Base-by-base conservation (phyloP, 2,113 vertebrate species). In the Aspidoscelis tigris region DNA sequence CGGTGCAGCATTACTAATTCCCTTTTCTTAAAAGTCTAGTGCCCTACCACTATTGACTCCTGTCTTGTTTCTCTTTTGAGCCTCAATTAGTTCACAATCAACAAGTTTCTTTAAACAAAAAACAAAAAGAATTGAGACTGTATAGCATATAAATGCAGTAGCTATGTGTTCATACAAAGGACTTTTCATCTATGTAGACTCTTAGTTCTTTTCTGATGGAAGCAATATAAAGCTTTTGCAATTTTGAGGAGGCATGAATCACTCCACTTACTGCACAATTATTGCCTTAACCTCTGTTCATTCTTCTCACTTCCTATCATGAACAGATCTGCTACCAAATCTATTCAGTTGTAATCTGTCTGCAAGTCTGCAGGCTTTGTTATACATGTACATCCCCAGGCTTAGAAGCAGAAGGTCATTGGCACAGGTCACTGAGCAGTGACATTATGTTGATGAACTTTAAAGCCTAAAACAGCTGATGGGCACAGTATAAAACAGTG, bases 211-310 rank as follows among this genome's bases (percentile, higher is more conserved):
- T 16, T 2, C 18, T 43, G 41, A 72, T 9, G 16, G 41, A 44
- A 43, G 20, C 39, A 43, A 72, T 6, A 12, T 70, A 39, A 14
- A 64, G 8, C 70, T 87, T 65, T 85, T 88, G 85, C 0, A 77
- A 0, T 3, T 80, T 14, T 41, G 55, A 75, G 16, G 61, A 20
- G 22, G 55, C 26, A 24, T 68, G 65, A n/a, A 26, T 68, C 1
- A 26, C 18, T 39, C 69, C 39, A 21, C 33, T 70, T 39, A 70
- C 3, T 70, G 11, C 33, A 70, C 12, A 41, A 16, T 70, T 70
- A 11, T 61, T 4, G 4, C 18, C 18, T 61, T 70, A 33, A 39
- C 4, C n/a, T 39, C n/a, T 39, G 65, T 66, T 66, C 21, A 7
- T 70, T 33, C 16, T 39, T 70, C 69, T n/a, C 7, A 26, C n/a